These are phyloP conservation scores for Rhincodon typus DNA, from an alignment of 2,797 vertebrate species.

Conservation along the genomic window DNA sequence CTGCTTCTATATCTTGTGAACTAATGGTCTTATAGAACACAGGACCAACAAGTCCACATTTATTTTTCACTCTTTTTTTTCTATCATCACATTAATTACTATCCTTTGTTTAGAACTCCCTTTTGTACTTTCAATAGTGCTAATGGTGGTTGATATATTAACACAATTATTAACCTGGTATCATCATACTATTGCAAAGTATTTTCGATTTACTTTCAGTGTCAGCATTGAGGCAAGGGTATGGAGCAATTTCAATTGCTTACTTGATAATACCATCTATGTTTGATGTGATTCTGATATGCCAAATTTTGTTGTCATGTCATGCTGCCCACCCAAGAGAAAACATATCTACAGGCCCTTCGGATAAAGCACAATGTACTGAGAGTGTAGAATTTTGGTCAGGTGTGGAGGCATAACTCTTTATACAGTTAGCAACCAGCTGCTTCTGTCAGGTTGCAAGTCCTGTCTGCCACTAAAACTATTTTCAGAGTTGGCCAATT, in stretches of 20 bases:
- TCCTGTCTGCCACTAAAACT: neutral
- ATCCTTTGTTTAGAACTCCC: neutral
- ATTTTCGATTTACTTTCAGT: constrained; percentile 3
- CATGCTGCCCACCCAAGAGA: neutral
- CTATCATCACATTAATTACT: neutral
- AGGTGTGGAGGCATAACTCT: neutral
- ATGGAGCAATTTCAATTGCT: neutral
- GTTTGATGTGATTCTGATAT: neutral
- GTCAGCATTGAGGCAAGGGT: neutral
- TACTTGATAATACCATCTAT: neutral
- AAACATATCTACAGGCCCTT: neutral
- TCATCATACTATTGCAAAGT: neutral
- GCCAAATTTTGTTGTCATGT: constrained; percentile 28
- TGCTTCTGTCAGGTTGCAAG: neutral
- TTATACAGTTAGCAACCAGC: neutral
- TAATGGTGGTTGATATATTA: neutral
- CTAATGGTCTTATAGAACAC: no score
- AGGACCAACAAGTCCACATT: neutral
- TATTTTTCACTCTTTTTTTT: neutral
- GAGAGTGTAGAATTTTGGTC: neutral
- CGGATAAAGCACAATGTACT: neutral
- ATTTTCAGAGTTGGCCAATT: neutral
- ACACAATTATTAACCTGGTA: neutral
- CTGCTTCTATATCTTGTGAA: no score
- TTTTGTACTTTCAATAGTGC: neutral